These are phyloP conservation scores for Hirtodrosophila histrioides DNA, from an alignment of 2,888 invertebrate genomes.

Conservation along the genomic window DNA sequence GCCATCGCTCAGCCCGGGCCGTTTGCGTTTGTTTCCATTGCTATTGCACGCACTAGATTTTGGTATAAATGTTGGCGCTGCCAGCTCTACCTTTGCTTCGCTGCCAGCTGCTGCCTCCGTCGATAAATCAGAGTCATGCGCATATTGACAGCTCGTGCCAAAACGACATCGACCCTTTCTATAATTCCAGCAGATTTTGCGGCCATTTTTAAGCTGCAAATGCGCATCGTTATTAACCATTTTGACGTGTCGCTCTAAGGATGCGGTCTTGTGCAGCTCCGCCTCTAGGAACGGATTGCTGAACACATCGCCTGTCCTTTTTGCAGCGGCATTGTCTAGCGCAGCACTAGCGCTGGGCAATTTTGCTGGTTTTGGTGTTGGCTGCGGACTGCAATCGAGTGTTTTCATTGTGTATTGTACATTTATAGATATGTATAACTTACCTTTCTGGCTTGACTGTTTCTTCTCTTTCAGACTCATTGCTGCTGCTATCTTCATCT, in stretches of 20 bases:
- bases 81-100: conserved; percentile 19
- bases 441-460: conserved; percentile 12
- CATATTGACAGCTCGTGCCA: conserved; percentile 96
- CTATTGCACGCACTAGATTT: conserved; percentile 2
- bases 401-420: background rate
- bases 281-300: conserved; percentile 94
- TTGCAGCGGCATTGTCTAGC: conserved; percentile 54
- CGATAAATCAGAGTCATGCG: conserved; percentile 92
- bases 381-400: conserved; percentile 17
- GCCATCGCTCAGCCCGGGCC: conserved; percentile 91
- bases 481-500: conserved; percentile 51
- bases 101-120: conserved; percentile 8
- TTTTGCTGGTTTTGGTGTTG: conserved; percentile 30
- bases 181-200: conserved; percentile 96
- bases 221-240: conserved; percentile 91
- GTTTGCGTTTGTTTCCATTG: conserved; percentile 86
- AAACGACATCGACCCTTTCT: conserved; percentile 95
- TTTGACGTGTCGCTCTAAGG: conserved; percentile 95
- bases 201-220: conserved; percentile 92
- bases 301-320: conserved; percentile 87
- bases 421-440: background rate
- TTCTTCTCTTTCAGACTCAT: conserved; percentile 34
- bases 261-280: conserved; percentile 93
- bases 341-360: conserved; percentile 81
- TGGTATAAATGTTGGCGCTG: conserved; percentile 14